phyloP scores from a whole-genome alignment of 35 echinoderm and acorn worm species.

The Heliocidaris erythrogramma region DNA sequence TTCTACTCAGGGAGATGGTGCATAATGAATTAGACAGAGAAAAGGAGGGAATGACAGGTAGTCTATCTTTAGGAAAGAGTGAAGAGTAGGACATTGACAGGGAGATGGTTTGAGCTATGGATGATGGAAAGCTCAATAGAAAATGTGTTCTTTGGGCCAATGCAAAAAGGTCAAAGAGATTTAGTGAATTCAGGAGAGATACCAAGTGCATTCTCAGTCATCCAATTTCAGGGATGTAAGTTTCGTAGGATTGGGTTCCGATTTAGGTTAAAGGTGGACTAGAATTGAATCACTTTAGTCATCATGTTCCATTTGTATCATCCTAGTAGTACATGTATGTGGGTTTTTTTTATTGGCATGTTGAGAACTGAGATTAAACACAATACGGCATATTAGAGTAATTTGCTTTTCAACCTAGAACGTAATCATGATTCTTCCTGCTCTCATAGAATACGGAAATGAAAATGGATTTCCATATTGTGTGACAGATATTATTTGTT shows the following conservation, averaged over 20 bases:
- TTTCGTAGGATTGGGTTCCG: neutral
- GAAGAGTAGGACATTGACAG: neutral
- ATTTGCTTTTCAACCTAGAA: no score
- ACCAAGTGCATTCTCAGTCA: neutral
- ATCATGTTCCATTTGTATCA: no score
- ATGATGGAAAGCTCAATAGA: neutral
- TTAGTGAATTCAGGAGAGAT: conserved; percentile 12
- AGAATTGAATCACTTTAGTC: neutral
- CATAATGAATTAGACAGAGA: neutral
- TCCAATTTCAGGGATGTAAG: neutral
- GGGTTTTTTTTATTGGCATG: no score
- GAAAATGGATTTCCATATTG: no score
- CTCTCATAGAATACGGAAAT: no score
- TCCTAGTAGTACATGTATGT: no score
- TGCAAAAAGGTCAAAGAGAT: neutral
- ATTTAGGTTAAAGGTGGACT: conserved; percentile 11
- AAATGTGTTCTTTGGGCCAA: neutral
- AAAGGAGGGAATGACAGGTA: conserved; percentile 2
- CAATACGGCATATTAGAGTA: no score
- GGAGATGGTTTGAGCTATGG: neutral
- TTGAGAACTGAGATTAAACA: no score
- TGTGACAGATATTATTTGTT: no score
- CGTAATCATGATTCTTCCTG: no score
- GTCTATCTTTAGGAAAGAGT: neutral
- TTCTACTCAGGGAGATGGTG: neutral